These are phyloP conservation scores for Halocaridina rubra DNA, from an alignment of 2,888 invertebrate genomes.

Conservation along the genomic window DNA sequence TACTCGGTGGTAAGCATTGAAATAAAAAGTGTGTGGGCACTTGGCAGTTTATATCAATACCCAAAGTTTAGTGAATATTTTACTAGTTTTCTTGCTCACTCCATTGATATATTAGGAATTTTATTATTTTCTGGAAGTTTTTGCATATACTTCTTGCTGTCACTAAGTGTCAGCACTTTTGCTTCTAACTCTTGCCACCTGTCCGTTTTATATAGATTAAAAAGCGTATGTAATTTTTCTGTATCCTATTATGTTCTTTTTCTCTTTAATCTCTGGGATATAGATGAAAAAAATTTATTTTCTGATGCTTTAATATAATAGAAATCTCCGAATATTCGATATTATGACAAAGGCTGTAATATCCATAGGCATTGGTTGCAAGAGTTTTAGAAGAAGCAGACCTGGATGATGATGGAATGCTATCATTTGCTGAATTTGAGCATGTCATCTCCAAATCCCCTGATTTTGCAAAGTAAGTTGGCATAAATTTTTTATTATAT, in stretches of 20 bases:
- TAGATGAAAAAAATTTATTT: not conserved
- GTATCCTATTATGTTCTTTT: not conserved
- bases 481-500: not conserved
- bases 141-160: too few species aligned
- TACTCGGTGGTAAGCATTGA: too few species aligned
- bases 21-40: too few species aligned
- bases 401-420: conserved; percentile 90
- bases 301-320: not conserved
- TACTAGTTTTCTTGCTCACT: too few species aligned
- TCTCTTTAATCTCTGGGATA: not conserved
- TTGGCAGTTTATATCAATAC: too few species aligned
- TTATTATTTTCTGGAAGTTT: too few species aligned
- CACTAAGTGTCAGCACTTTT: too few species aligned
- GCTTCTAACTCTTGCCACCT: too few species aligned
- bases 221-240: not conserved
- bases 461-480: conserved; percentile 75
- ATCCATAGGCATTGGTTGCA: conserved; percentile 56
- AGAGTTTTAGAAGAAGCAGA: conserved; percentile 93
- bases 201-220: not conserved
- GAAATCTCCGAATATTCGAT: too few species aligned
- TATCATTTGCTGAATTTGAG: conserved; percentile 96
- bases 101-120: too few species aligned
- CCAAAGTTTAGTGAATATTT: too few species aligned
- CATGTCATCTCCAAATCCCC: conserved; percentile 94
- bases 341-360: too few species aligned